Base-by-base conservation (phyloP, 2,888 invertebrate genomes). In the Odontocerum albicorne region DNA sequence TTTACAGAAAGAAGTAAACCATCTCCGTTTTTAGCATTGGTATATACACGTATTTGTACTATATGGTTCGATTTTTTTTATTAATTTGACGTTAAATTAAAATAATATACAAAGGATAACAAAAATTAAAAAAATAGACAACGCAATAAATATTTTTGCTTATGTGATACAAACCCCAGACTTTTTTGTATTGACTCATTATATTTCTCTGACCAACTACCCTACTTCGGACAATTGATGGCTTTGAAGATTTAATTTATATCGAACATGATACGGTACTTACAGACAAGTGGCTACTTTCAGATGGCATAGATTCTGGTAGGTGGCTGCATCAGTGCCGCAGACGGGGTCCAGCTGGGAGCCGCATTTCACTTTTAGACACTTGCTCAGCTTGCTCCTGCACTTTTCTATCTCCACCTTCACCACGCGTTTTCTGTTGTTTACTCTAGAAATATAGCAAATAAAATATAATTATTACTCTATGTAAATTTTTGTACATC, bases 241-340 rank as follows among this genome's bases (percentile, higher is more conserved):
- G n/a, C n/a, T n/a, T n/a, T n/a, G n/a, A n/a, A n/a, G n/a, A n/a
- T n/a, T n/a, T n/a, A n/a, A n/a, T n/a, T n/a, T n/a, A n/a, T n/a
- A n/a, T n/a, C n/a, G n/a, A 38, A 32, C 2, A 13, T 12, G 8
- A 10, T 17, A 22, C 16, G 10, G 32, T 63, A 81, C 90, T 84
- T 75, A 92, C 85, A 92, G 75, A 71, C 96, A 93, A 40, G 90
- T 87, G 15, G 92, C 92, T 55, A 89, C 83, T 66, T 89, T 89
- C 63, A 94, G 72, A 59, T 87, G 86, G 68, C 93, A 94, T 64
- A 88, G 86, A 68, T 90, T 92, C 59, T 82, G 81, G 74, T 94
- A 94, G 0, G 91, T 90, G 60, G 84, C 85, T 12, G 92, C 92
- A 66, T 94, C 93, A 4, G 92, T 92, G 1, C 93, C 94, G 65